A percentile compares a stretch with the other conserved stretches of the same genome.
phyloP scores from a whole-genome alignment of 2,888 invertebrate genomes.

The Syrista parreyssii region DNA sequence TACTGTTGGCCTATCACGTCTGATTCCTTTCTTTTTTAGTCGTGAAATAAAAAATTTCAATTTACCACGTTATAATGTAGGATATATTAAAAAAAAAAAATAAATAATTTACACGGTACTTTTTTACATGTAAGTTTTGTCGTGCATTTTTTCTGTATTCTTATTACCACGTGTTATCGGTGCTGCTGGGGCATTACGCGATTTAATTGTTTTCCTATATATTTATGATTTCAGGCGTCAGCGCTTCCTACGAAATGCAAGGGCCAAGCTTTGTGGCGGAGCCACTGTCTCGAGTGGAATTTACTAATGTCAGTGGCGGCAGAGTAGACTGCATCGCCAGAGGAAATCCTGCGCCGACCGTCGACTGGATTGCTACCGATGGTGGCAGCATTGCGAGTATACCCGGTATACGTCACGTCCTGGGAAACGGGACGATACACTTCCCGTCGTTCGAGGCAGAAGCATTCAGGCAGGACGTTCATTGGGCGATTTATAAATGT shows the following conservation, averaged over 20 bases:
- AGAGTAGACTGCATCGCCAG: constrained; percentile 69
- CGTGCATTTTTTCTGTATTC: too few relatives aligned
- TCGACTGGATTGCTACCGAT: constrained; percentile 70
- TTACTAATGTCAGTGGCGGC: constrained; percentile 69
- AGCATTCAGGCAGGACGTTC: constrained; percentile 71
- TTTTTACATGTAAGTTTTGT: too few relatives aligned
- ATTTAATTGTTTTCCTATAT: background rate
- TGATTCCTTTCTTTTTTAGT: too few relatives aligned
- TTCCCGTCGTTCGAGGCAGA: constrained; percentile 71
- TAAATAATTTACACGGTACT: too few relatives aligned
- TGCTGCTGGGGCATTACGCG: too few relatives aligned
- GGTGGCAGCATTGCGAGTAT: constrained; percentile 69
- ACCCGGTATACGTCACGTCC: constrained; percentile 68
- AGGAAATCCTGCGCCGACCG: constrained; percentile 69
- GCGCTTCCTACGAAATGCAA: constrained; percentile 69
- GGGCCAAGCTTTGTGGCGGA: constrained; percentile 70
- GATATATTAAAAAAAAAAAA: too few relatives aligned
- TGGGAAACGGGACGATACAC: constrained; percentile 69
- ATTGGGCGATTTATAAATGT: constrained; percentile 70
- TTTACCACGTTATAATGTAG: too few relatives aligned
- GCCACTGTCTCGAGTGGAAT: constrained; percentile 69
- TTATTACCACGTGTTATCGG: too few relatives aligned
- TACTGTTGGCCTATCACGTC: too few relatives aligned
- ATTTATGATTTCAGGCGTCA: constrained; percentile 49
- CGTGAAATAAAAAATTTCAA: too few relatives aligned